Evolutionary conservation across 1,140 invertebrate species (phyloP).

Genomic region (Hetaerina americana): DNA sequence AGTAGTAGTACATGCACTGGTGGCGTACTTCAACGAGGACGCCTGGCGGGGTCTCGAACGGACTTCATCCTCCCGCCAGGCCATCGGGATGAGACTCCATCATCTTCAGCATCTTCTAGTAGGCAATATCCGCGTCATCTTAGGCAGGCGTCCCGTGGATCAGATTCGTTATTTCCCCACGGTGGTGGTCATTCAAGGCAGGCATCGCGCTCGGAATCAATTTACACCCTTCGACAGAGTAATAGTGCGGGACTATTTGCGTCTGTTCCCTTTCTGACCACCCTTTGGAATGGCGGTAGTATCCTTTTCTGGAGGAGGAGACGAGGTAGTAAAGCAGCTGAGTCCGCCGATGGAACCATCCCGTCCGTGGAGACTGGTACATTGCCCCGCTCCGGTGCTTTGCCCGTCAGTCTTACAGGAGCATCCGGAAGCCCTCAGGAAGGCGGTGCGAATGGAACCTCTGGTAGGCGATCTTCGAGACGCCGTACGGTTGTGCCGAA

Average conservation of each 20-base stretch:
- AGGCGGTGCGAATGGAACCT: neutral
- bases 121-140: conserved; percentile 19
- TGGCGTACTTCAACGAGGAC: conserved; percentile 39
- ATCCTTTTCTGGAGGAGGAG: conserved; percentile 24
- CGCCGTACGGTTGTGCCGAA: conserved; percentile 61
- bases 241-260: conserved; percentile 39
- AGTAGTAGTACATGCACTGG: conserved; percentile 37
- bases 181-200: conserved; percentile 40
- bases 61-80: conserved; percentile 65
- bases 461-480: conserved; percentile 47
- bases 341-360: neutral
- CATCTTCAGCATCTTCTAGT: neutral
- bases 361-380: neutral
- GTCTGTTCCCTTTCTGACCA: neutral
- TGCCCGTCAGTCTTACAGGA: neutral
- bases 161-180: conserved; percentile 26
- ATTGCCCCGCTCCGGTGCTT: neutral
- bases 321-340: neutral
- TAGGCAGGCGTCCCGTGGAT: conserved; percentile 32
- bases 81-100: conserved; percentile 19
- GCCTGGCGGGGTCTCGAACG: conserved; percentile 69
- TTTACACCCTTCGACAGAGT: conserved; percentile 68
- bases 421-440: neutral
- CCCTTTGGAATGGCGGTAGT: conserved; percentile 8
- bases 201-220: conserved; percentile 63